A percentile compares a stretch with the other conserved stretches of the same genome.
Evolutionary conservation across 2,113 vertebrate genomes (phyloP).

Genomic region (Phocoena phocoena): DNA sequence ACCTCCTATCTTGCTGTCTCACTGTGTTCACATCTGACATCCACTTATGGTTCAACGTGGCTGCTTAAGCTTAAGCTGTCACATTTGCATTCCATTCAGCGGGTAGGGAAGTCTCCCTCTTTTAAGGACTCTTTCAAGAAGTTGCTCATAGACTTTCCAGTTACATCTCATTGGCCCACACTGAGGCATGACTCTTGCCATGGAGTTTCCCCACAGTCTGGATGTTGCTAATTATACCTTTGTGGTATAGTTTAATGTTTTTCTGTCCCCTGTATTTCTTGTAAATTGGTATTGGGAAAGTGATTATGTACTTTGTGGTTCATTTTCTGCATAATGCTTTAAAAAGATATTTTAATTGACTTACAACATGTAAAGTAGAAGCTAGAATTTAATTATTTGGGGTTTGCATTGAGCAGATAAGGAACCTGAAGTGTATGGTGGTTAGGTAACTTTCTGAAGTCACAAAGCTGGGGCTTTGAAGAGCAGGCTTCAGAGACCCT

Average conservation of each 20-base stretch:
- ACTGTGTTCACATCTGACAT: background rate
- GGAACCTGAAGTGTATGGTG: background rate
- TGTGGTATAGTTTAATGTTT: background rate
- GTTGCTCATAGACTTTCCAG: background rate
- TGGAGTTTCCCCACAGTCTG: background rate
- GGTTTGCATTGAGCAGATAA: background rate
- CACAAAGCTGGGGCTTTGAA: background rate
- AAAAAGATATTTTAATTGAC: background rate
- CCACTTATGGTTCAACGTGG: background rate
- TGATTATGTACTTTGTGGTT: background rate
- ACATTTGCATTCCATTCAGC: background rate
- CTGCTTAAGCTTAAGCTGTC: background rate
- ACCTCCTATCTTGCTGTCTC: background rate
- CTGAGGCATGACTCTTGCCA: background rate
- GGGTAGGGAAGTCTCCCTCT: background rate
- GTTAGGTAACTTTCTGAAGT: background rate
- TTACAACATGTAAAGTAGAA: background rate
- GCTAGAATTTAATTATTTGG: conserved; percentile 14
- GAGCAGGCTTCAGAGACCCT: background rate
- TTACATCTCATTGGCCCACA: background rate
- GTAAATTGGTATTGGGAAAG: background rate
- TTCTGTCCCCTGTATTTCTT: background rate
- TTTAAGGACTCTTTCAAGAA: background rate
- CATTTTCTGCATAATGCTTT: background rate
- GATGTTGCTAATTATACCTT: background rate